Base-by-base conservation (phyloP, 2,888 invertebrate genomes). In the Eurytoma adleriae region DNA sequence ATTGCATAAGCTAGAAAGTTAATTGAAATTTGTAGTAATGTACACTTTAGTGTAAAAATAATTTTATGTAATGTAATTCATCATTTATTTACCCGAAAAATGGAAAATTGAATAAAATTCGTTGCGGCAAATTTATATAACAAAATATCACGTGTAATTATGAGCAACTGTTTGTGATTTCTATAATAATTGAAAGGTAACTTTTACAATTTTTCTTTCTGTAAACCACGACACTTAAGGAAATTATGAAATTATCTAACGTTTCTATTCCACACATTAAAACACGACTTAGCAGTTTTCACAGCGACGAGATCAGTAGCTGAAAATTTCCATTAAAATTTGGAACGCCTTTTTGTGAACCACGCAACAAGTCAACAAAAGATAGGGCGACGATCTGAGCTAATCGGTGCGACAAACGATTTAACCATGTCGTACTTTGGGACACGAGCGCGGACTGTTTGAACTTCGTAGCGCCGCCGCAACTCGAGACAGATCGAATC, bases 401-500 rank as follows among this genome's bases (percentile, higher is more conserved):
- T 62, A 80, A 80, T 80, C 72, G 73, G 1, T 16, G 52, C n/a
- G 71, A 71, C 81, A 71, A 74, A 77, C 78, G 27, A 75, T 61
- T 71, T 75, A 78, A 78, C 70, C 81, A 71, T 67, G 71, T 78
- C 59, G 62, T 13, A 57, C 59, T 48, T 27, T 75, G 70, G 52
- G 64, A 64, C 68, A 57, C 20, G 68, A 69, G 59, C 20, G 69
- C 70, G 30, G 57, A 81, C 64, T 1, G 40, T 24, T 24, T 24
- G 24, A 24, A 24, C 1, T 24, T 24, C 10, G 40, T 10, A 40
- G 40, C 68, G 52, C 30, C 54, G 24, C 4, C 48, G 54, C 18
- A 7, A 24, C 16, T 48, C 54, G 52, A 64, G 20, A 75, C 81
- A 71, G 68, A 81, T 78, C 81, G 81, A 78, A 81, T 81, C 74